A percentile compares a stretch with the other conserved stretches of the same genome.
Evolutionary conservation across 1,140 invertebrate genomes (phyloP).

Genomic region (Homarus americanus): DNA sequence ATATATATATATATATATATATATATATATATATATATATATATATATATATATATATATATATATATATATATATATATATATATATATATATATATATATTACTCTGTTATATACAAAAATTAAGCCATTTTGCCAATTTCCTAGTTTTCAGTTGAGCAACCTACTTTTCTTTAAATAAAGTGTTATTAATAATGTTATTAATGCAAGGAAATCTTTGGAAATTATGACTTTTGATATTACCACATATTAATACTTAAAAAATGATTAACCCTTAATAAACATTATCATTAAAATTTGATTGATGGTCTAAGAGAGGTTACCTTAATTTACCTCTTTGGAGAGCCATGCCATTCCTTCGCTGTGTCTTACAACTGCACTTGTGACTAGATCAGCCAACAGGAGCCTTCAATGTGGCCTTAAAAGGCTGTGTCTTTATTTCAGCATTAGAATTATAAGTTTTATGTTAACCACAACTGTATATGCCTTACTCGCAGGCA

Average conservation of each 20-base stretch:
- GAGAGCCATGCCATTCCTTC: slow-evolving; percentile 53
- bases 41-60: slow-evolving; percentile 49
- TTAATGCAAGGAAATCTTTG: no score
- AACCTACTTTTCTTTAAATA: no score
- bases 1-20: neutral
- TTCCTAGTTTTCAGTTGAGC: no score
- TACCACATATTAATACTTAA: no score
- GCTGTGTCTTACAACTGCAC: slow-evolving; percentile 65
- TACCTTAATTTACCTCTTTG: neutral
- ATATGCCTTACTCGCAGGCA: slow-evolving; percentile 25
- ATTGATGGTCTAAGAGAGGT: neutral
- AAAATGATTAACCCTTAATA: no score
- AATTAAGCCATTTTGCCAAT: no score
- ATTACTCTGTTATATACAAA: neutral
- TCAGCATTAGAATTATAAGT: slow-evolving; percentile 23
- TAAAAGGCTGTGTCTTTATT: slow-evolving; percentile 19
- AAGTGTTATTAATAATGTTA: no score
- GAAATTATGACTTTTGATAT: no score
- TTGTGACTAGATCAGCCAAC: slow-evolving; percentile 72
- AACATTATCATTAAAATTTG: no score
- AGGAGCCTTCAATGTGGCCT: slow-evolving; percentile 40
- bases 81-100: slow-evolving; percentile 11
- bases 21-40: slow-evolving; percentile 20
- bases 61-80: slow-evolving; percentile 38
- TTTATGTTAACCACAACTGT: slow-evolving; percentile 19